Conservation (phyloP, 23 tunicate genomes). For the Aplidium turbinatum region DNA sequence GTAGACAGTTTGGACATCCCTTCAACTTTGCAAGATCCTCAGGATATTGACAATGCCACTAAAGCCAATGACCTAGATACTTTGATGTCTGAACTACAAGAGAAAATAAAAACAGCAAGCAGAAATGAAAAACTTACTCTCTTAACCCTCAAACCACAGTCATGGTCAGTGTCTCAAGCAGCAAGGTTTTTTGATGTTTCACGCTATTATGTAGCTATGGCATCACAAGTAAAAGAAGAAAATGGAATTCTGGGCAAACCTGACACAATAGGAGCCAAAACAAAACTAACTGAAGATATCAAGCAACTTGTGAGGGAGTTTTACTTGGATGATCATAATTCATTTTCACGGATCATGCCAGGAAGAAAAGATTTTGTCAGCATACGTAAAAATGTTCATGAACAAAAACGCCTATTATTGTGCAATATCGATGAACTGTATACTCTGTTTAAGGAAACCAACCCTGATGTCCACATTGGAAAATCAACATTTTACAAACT, state of each 20-base stretch:
- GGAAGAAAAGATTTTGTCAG: conserved; percentile 21
- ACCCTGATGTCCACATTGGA: conserved; percentile 12
- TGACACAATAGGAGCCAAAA: not conserved
- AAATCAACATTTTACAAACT: not conserved
- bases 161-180: not conserved
- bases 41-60: too few relatives aligned
- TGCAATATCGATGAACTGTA: conserved; percentile 14
- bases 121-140: conserved; percentile 9
- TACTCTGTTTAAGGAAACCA: not conserved
- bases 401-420: conserved; percentile 1
- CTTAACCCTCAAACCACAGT: conserved; percentile 9
- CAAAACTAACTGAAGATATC: not conserved
- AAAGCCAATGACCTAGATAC: conserved; percentile 28
- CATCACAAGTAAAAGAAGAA: not conserved
- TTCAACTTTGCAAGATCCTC: too few relatives aligned
- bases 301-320: not conserved
- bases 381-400: not conserved
- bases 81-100: conserved; percentile 9
- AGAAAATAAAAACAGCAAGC: conserved; percentile 3
- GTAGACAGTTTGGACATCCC: too few relatives aligned
- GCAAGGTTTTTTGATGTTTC: not conserved
- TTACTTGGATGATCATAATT: not conserved
- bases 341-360: conserved; percentile 18
- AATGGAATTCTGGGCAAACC: conserved; percentile 16
- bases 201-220: not conserved